Conservation (phyloP, 2,113 vertebrate species). For the Charadrius vociferus region DNA sequence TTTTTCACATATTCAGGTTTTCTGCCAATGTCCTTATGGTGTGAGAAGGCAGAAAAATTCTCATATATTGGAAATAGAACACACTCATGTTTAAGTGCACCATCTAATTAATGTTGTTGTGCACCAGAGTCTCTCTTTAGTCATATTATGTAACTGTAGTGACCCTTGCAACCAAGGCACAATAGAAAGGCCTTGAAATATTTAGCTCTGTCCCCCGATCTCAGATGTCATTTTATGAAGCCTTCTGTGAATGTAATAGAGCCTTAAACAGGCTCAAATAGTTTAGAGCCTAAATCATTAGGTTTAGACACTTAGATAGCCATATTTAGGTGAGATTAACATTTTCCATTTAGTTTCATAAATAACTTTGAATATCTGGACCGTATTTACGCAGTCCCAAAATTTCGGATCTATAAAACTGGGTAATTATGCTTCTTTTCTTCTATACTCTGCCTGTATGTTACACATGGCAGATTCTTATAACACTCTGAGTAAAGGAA, state of each 20-base stretch:
- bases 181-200: background rate
- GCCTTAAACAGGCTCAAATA: background rate
- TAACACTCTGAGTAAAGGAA: background rate
- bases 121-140: background rate
- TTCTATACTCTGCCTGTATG: background rate
- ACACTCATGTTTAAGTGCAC: background rate
- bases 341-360: background rate
- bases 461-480: background rate
- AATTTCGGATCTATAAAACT: background rate
- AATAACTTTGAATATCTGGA: background rate
- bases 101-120: background rate
- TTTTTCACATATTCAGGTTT: background rate
- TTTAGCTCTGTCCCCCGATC: background rate
- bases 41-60: background rate
- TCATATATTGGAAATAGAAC: background rate
- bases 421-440: background rate
- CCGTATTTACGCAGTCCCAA: background rate
- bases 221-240: background rate
- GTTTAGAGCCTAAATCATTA: background rate
- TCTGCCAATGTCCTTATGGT: background rate
- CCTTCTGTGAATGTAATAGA: background rate
- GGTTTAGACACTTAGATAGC: background rate
- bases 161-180: background rate
- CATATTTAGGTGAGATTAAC: background rate
- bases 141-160: background rate